Percentiles rank a stretch among this genome's conserved stretches.
phyloP scores from a whole-genome alignment of 1,140 invertebrate species.

The Drosophila mojavensis region DNA sequence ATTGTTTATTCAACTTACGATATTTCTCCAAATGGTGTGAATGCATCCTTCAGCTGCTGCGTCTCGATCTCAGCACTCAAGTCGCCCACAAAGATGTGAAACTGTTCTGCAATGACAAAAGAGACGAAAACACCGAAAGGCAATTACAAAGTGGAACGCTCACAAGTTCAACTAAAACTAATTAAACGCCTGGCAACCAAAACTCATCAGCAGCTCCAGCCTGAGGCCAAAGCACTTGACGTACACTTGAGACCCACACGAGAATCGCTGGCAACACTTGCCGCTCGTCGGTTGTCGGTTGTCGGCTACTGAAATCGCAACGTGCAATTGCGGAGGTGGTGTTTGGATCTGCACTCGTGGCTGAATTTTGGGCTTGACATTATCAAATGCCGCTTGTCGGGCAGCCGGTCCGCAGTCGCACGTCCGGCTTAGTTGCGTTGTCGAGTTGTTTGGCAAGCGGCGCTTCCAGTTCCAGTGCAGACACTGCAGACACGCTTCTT shows the following conservation, averaged over 20 bases:
- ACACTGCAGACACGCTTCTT: slow-evolving; percentile 12
- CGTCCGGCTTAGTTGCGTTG: slow-evolving; percentile 21
- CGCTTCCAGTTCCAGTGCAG: slow-evolving; percentile 10
- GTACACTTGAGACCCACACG: slow-evolving; percentile 52
- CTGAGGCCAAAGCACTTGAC: slow-evolving; percentile 51
- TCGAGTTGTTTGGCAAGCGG: slow-evolving; percentile 32
- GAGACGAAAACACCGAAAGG: slow-evolving; percentile 16
- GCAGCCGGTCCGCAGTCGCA: background rate
- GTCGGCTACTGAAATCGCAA: slow-evolving; percentile 68
- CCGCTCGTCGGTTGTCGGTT: slow-evolving; percentile 11
- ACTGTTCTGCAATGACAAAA: slow-evolving; percentile 90
- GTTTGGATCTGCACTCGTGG: slow-evolving; percentile 32
- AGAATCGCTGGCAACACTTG: slow-evolving; percentile 54
- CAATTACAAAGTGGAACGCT: slow-evolving; percentile 46
- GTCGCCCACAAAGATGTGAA: slow-evolving; percentile 99
- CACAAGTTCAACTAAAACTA: slow-evolving; percentile 47
- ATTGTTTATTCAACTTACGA: slow-evolving; percentile 87
- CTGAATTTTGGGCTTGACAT: slow-evolving; percentile 76
- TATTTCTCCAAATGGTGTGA: slow-evolving; percentile 99
- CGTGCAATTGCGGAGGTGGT: slow-evolving; percentile 62
- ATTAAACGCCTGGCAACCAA: slow-evolving; percentile 43
- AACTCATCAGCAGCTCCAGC: slow-evolving; percentile 24
- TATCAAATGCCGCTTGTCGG: slow-evolving; percentile 76
- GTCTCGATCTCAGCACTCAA: slow-evolving; percentile 99
- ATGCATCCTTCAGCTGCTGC: slow-evolving; percentile 97